Evolutionary conservation across 2,888 invertebrate genomes (phyloP), one percentile per base, ranked within the genome.

Genomic region (Chromoteleia sp.): DNA sequence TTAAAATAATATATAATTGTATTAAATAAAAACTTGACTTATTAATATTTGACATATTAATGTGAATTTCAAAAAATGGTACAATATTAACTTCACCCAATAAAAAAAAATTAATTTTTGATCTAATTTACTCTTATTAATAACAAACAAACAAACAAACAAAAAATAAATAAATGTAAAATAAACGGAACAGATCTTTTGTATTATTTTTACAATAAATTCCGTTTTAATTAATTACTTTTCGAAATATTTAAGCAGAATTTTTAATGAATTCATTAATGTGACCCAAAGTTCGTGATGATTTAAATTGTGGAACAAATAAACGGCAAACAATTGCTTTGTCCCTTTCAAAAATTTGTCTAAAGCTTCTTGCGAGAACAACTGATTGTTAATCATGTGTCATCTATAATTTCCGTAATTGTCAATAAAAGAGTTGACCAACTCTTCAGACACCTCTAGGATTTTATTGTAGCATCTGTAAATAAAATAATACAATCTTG

Each of bases 241-340:
- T 8, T 43, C 10, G 21, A 29, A 61, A 45, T 61, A n/a, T 29
- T 25, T 21, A 8, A 61, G 3, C 17, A 43, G n/a, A 1, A 29
- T 6, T 5, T 10, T 15, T 15, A 61, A n/a, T 7, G 43, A 8
- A 1, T 12, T 14, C 5, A 48, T 29, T 1, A 63, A 4, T 19
- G 33, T 63, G 8, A 12, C 33, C 63, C 30, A 48, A 15, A 63
- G 19, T 12, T 48, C 12, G 19, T 33, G 15, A 19, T 10, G 0
- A 39, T 52, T 50, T 25, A 65, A 52, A 15, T 65, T n/a, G 29
- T 65, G 52, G 19, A 21, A 65, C 0, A 39, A 21, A 17, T 36
- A 65, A 4, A 65, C 15, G 1, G 36, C 50, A 21, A 36, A 33
- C n/a, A 65, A 25, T 25, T 65, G 50, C n/a, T 65, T 65, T 14